phyloP scores from a whole-genome alignment of 2,888 invertebrate species.

The Nomada ruficornis region DNA sequence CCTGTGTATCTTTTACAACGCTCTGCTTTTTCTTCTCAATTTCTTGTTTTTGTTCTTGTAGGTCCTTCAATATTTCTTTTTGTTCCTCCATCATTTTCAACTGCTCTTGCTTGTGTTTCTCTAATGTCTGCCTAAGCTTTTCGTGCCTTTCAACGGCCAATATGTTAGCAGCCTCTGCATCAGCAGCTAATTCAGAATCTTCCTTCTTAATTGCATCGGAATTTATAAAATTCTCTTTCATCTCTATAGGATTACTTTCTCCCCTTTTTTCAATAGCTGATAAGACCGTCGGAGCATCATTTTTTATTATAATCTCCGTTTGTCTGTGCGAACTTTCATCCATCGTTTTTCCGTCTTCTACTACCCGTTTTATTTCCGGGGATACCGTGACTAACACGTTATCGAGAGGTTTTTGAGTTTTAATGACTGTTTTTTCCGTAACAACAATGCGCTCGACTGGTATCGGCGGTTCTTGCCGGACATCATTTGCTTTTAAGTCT shows the following conservation, averaged over 20 bases:
- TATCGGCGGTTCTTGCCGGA: slow-evolving; percentile 81
- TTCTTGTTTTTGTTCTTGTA: slow-evolving; percentile 86
- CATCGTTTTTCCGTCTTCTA: slow-evolving; percentile 87
- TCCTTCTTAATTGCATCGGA: slow-evolving; percentile 83
- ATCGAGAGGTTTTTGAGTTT: slow-evolving; percentile 62
- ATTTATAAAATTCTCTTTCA: slow-evolving; percentile 81
- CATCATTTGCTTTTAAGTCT: slow-evolving; percentile 63
- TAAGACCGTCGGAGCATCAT: slow-evolving; percentile 35
- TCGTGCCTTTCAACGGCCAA: slow-evolving; percentile 81
- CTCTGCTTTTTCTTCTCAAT: slow-evolving; percentile 78
- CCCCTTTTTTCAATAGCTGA: slow-evolving; percentile 74
- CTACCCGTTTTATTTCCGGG: slow-evolving; percentile 86
- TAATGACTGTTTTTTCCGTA: slow-evolving; percentile 76
- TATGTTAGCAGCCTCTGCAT: slow-evolving; percentile 78
- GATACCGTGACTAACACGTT: slow-evolving; percentile 54
- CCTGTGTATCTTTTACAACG: slow-evolving; percentile 50
- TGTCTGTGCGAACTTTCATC: slow-evolving; percentile 83
- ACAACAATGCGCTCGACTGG: slow-evolving; percentile 80
- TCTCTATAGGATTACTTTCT: slow-evolving; percentile 54
- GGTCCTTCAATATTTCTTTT: slow-evolving; percentile 87
- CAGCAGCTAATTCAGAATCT: slow-evolving; percentile 84
- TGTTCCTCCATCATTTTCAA: slow-evolving; percentile 89
- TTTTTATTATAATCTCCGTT: slow-evolving; percentile 38
- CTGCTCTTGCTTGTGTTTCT: slow-evolving; percentile 89
- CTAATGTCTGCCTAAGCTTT: slow-evolving; percentile 85